phyloP scores from a whole-genome alignment of 2,888 invertebrate species.

The Cryptocephalus primarius region DNA sequence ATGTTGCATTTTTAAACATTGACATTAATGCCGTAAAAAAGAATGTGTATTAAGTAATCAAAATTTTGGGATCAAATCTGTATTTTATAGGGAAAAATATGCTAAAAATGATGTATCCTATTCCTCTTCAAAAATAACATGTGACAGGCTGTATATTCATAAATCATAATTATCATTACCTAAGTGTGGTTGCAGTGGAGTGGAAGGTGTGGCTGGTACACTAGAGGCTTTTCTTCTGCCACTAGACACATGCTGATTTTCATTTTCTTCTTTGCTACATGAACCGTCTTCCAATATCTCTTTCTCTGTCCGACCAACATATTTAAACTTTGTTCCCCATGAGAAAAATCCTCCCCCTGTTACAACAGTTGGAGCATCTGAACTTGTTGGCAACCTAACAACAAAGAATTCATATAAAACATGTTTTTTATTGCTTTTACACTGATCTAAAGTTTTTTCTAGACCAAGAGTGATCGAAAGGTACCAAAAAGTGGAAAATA shows the following conservation, averaged over 20 bases:
- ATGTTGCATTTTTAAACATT: no score
- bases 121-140: no score
- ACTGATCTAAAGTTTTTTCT: no score
- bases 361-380: conserved; percentile 72
- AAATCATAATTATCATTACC: conserved; percentile 39
- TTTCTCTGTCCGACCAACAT: conserved; percentile 82
- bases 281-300: conserved; percentile 78
- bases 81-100: no score
- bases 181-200: conserved; percentile 63
- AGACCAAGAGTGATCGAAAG: no score
- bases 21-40: no score
- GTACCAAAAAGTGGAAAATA: no score
- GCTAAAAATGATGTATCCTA: no score
- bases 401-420: background rate
- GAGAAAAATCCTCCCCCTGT: conserved; percentile 88
- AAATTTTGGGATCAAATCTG: no score
- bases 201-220: conserved; percentile 79
- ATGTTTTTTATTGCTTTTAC: no score
- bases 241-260: conserved; percentile 41
- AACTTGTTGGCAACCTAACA: conserved; percentile 69
- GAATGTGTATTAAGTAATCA: no score
- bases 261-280: conserved; percentile 45
- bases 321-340: conserved; percentile 89
- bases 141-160: no score
- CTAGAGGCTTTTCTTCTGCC: conserved; percentile 69